Base-by-base conservation (phyloP, 2,797 vertebrate species). In the Selene dorsalis region DNA sequence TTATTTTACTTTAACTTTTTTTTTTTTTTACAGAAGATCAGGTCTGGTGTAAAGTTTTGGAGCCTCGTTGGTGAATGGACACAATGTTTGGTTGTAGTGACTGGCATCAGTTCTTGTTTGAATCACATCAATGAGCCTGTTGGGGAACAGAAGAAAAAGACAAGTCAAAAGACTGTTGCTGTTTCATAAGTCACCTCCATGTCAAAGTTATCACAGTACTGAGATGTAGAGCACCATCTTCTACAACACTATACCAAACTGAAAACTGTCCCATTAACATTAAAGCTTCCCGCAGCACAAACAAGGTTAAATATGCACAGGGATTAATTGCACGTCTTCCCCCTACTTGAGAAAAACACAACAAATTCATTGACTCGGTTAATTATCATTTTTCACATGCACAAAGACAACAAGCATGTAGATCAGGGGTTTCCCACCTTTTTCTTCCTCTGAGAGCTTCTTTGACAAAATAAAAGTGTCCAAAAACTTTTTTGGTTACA, bases 81-180 rank as follows among this genome's bases (percentile, higher is more conserved):
- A 86, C 82, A 82, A 92, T 88, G 75, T 84, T 87, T 75, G 78
- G 85, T 85, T 89, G 90, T 78, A 83, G 89, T 91, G 87, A 88
- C 79, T 86, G 84, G 87, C 86, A 88, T 92, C 88, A 32, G 85
- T 82, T 92, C 72, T 86, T 87, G 10, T 82, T 41, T 72, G 84
- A 78, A 83, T 84, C 64, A 81, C 80, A 84, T 87, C 89, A 84
- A 58, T 80, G 86, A 90, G 91, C 93, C 95, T 96, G 88, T 65
- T 32, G 73, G 86, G 68, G 39, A 77, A 58, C 20, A 53, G 59
- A 73, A 67, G 39, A 81, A 71, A 72, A 79, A 82, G 14, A 1
- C 48, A 50, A 67, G 30, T 48, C 16, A 60, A 6, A 48, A 16
- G 4, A 58, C n/a, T 35, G 39, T 0, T 6, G 3, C 18, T 18